phyloP scores from a whole-genome alignment of 2,797 vertebrate species.

The Melanotaenia nigrans region DNA sequence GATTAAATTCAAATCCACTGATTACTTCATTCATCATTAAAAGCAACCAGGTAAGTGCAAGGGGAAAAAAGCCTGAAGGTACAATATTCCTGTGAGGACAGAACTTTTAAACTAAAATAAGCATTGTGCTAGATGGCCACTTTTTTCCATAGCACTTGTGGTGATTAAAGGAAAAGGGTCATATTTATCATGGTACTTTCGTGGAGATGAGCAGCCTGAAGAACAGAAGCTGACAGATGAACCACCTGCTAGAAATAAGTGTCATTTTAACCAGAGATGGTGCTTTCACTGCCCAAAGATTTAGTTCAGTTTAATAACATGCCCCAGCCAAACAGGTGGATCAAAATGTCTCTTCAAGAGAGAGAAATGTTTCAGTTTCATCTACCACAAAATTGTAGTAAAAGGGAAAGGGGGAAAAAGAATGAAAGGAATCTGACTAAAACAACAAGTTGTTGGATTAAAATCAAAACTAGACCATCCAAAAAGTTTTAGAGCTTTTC shows the following conservation, averaged over 20 bases:
- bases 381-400: conserved; percentile 12
- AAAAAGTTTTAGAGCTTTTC: conserved; percentile 10
- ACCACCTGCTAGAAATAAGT: conserved; percentile 16
- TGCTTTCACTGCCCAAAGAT: conserved; percentile 27
- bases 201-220: conserved; percentile 1
- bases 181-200: conserved; percentile 30
- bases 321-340: conserved; percentile 43
- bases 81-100: conserved; percentile 5
- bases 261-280: neutral
- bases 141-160: neutral
- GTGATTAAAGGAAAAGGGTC: neutral
- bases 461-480: neutral
- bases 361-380: conserved; percentile 19
- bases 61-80: conserved; percentile 23
- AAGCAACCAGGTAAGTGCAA: conserved; percentile 28
- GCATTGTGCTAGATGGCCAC: neutral
- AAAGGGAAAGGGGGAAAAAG: neutral
- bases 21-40: conserved; percentile 35
- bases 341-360: conserved; percentile 43
- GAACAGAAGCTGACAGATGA: conserved; percentile 4
- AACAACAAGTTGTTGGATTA: neutral
- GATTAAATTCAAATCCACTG: conserved; percentile 21
- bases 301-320: conserved; percentile 24
- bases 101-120: conserved; percentile 1
- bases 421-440: neutral